Conservation (phyloP, 1,140 invertebrate species). For the Grapholita molesta region DNA sequence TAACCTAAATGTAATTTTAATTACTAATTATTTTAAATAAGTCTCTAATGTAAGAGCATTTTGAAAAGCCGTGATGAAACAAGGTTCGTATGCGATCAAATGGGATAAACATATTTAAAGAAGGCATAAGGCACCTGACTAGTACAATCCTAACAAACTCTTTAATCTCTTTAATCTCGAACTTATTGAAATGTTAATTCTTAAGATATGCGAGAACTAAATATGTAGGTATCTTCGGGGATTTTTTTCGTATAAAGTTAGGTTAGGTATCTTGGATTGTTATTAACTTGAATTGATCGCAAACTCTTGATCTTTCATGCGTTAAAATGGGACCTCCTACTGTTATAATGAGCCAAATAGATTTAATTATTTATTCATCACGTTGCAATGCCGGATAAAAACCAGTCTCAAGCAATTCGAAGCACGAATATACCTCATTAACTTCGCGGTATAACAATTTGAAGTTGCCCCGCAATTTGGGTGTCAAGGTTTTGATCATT, state of each 20-base stretch:
- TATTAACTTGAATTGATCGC: neutral
- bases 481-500: constrained; percentile 30
- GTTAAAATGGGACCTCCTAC: constrained; percentile 19
- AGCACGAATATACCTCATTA: constrained; percentile 23
- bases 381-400: constrained; percentile 31
- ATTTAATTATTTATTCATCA: constrained; percentile 41
- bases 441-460: constrained; percentile 19
- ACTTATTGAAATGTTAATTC: too few relatives aligned
- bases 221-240: too few relatives aligned
- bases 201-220: too few relatives aligned
- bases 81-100: too few relatives aligned
- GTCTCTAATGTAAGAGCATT: too few relatives aligned
- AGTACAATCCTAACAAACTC: too few relatives aligned
- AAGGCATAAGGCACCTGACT: too few relatives aligned
- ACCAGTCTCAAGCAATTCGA: constrained; percentile 30
- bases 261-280: neutral
- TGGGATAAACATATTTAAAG: too few relatives aligned
- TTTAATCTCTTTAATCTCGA: too few relatives aligned
- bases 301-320: neutral
- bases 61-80: too few relatives aligned
- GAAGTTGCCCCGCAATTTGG: constrained; percentile 23
- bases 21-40: too few relatives aligned
- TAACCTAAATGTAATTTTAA: neutral
- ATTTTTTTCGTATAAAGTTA: too few relatives aligned
- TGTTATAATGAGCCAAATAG: constrained; percentile 34